Evolutionary conservation across 2,888 invertebrate genomes (phyloP).

Genomic region (Barypeithes pellucidus): DNA sequence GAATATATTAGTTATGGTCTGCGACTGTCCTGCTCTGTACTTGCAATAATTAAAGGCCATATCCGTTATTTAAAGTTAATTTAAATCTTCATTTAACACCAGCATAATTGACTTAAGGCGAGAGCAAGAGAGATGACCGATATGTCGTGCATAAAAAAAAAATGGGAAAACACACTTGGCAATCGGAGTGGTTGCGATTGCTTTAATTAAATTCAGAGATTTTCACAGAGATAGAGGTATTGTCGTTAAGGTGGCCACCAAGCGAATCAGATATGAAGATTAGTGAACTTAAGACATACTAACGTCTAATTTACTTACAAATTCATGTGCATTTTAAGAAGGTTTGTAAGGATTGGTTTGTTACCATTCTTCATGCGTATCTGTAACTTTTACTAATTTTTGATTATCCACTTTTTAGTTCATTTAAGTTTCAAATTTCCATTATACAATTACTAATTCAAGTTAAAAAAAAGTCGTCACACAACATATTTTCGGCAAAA

Average conservation of each 20-base stretch:
- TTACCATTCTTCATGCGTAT: background rate
- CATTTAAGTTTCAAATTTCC: too few species aligned
- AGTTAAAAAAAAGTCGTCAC: too few species aligned
- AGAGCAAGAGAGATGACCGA: slow-evolving; percentile 18
- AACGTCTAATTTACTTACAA: slow-evolving; percentile 67
- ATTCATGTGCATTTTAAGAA: slow-evolving; percentile 67
- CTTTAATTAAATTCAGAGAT: slow-evolving; percentile 67
- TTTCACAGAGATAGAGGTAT: slow-evolving; percentile 66
- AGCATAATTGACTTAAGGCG: background rate
- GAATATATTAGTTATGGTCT: slow-evolving; percentile 67
- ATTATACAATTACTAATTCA: too few species aligned
- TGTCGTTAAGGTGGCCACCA: slow-evolving; percentile 68
- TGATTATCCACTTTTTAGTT: background rate
- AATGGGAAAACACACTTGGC: slow-evolving; percentile 52
- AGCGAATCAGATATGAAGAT: slow-evolving; percentile 68
- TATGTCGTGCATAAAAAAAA: slow-evolving; percentile 32
- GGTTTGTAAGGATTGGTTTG: slow-evolving; percentile 57
- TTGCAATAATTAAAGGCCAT: slow-evolving; percentile 66
- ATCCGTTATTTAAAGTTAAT: slow-evolving; percentile 66
- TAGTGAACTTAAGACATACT: slow-evolving; percentile 66
- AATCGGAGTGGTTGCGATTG: slow-evolving; percentile 66
- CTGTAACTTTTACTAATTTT: background rate
- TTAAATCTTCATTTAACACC: slow-evolving; percentile 59
- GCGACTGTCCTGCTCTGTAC: slow-evolving; percentile 66
- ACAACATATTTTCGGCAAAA: too few species aligned